A percentile compares a stretch with the other conserved stretches of the same genome.
Conservation (phyloP, 2,888 invertebrate genomes). For the Emmelina monodactyla region DNA sequence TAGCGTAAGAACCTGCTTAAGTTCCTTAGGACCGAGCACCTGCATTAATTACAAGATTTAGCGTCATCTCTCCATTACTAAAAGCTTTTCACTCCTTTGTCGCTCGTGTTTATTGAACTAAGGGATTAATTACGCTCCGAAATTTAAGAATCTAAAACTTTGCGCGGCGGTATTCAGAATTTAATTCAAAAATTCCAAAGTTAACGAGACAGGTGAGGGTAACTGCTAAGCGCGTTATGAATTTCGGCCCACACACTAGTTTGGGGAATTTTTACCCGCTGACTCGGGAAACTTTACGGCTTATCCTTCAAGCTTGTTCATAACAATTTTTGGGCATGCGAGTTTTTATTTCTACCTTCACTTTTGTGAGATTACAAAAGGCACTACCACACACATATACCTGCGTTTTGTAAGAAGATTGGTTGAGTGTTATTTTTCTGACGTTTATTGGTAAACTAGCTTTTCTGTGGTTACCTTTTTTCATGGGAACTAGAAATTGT, state of each 20-base stretch:
- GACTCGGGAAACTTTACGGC: conserved; percentile 37
- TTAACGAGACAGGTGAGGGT: conserved; percentile 61
- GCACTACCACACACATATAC: too few relatives aligned
- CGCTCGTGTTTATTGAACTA: conserved; percentile 43
- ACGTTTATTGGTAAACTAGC: too few relatives aligned
- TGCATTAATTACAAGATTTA: conserved; percentile 61
- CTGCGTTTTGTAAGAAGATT: too few relatives aligned
- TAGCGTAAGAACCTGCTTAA: conserved; percentile 39
- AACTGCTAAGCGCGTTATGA: conserved; percentile 63
- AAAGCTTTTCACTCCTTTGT: conserved; percentile 29
- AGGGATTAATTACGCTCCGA: conserved; percentile 56
- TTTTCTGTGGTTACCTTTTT: too few relatives aligned
- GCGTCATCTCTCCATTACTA: conserved; percentile 34
- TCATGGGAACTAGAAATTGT: too few relatives aligned
- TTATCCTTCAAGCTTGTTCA: conserved; percentile 42
- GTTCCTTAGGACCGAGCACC: conserved; percentile 34
- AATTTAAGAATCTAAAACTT: conserved; percentile 60
- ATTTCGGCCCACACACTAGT: conserved; percentile 52
- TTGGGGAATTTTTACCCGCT: conserved; percentile 42
- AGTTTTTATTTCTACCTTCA: too few relatives aligned
- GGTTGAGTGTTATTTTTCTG: too few relatives aligned
- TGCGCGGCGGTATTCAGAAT: conserved; percentile 52
- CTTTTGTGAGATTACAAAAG: too few relatives aligned
- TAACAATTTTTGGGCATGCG: too few relatives aligned
- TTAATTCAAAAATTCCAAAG: conserved; percentile 66